phyloP scores from a whole-genome alignment of 2,113 vertebrate genomes.

The Chunga burmeisteri region DNA sequence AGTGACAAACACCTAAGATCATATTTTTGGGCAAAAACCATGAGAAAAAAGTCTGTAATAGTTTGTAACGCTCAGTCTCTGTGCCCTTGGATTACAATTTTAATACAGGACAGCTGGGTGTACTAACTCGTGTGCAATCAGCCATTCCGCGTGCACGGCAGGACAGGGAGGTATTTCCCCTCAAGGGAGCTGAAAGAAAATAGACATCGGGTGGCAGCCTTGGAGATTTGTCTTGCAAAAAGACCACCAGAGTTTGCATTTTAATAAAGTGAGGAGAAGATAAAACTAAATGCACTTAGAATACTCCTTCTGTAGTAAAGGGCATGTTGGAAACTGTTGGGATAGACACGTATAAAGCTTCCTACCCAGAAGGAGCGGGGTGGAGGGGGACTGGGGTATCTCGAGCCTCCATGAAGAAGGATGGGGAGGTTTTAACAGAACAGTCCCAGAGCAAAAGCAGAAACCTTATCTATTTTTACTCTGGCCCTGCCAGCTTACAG shows the following conservation, averaged over 20 bases:
- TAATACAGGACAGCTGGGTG: not conserved
- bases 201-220: not conserved
- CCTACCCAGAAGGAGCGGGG: not conserved
- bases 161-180: not conserved
- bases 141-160: rapidly evolving
- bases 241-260: not conserved
- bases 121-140: not conserved
- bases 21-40: not conserved
- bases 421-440: not conserved
- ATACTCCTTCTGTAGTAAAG: not conserved
- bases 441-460: not conserved
- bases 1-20: not conserved
- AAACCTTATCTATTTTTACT: not conserved
- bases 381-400: not conserved
- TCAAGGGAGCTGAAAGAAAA: not conserved
- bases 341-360: not conserved
- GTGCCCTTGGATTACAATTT: not conserved
- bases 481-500: not conserved
- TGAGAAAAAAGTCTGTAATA: not conserved
- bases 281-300: not conserved
- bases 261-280: not conserved
- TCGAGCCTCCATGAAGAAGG: not conserved
- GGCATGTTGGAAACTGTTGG: not conserved
- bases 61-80: not conserved
- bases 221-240: not conserved